Evolutionary conservation across 2,888 invertebrate species (phyloP), one percentile per base, ranked within the genome.

Genomic region (Polia nebulosa): DNA sequence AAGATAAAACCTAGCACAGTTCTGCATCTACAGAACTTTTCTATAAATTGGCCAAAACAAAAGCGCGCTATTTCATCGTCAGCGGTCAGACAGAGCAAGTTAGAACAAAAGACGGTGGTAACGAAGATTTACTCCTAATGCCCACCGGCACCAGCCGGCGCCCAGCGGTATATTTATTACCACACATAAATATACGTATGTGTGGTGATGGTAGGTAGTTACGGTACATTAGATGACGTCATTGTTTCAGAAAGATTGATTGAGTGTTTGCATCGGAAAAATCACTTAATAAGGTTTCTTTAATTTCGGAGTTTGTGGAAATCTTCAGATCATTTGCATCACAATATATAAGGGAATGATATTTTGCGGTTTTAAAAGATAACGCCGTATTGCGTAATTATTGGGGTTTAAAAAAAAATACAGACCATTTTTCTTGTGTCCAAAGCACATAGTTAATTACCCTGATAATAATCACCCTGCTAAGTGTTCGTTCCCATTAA

Each of bases 31-130:
- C n/a, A 45, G 39, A 53, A 29, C 55, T 51, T 75, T 20, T 59
- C n/a, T 25, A 69, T 59, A 58, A 51, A 75, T 60, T 45, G 57
- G n/a, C 3, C 22, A 25, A 55, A 57, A 56, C 34, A 63, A 76
- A 55, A 47, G 44, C 53, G 7, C 39, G 55, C 60, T 74, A 47
- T 66, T 58, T 71, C 76, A 60, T 53, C 59, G 66, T 66, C 74
- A 49, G 60, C 15, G 62, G 15, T 53, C 27, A 62, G 58, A 47
- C 52, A 45, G 25, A 17, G 17, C 49, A 55, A 71, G 71, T 71
- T 66, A 27, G 66, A 80, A 80, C 71, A 77, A 76, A 81, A 66
- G 68, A 58, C 59, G 49, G n/a, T 47, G 57, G 58, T 69, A 71
- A 69, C 53, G 60, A 71, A 81, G 76, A 76, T 72, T 67, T 71